A percentile compares a stretch with the other conserved stretches of the same genome.
phyloP scores from a whole-genome alignment of 1,140 invertebrate species.

The Onthophagus taurus region DNA sequence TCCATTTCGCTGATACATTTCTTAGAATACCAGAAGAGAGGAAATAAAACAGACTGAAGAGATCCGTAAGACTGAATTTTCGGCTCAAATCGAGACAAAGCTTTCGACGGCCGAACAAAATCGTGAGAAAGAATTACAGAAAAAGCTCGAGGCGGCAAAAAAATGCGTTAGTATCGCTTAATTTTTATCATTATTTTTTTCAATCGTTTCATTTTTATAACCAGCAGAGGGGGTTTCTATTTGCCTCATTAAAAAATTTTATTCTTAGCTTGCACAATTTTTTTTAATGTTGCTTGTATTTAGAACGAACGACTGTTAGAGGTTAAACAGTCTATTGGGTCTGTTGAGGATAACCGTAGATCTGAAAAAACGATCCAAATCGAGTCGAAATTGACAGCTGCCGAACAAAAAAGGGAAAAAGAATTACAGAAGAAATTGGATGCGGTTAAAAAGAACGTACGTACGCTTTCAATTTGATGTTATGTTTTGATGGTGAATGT shows the following conservation, averaged over 20 bases:
- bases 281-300: constrained; percentile 4
- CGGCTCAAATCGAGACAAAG: constrained; percentile 63
- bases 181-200: too few relatives aligned
- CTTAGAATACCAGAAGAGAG: constrained; percentile 26
- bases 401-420: constrained; percentile 67
- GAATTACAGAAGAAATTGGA: constrained; percentile 73
- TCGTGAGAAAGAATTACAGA: constrained; percentile 67
- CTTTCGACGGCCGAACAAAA: constrained; percentile 65
- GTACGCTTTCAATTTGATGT: too few relatives aligned
- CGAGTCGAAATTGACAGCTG: constrained; percentile 60
- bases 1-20: neutral
- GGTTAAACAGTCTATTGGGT: constrained; percentile 52
- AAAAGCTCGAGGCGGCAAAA: constrained; percentile 66
- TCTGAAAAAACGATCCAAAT: constrained; percentile 58
- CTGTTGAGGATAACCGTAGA: constrained; percentile 49
- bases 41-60: constrained; percentile 47
- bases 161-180: constrained; percentile 52
- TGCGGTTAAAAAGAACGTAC: constrained; percentile 68
- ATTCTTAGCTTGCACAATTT: too few relatives aligned
- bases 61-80: constrained; percentile 54
- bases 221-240: too few relatives aligned
- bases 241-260: too few relatives aligned
- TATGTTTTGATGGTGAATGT: too few relatives aligned
- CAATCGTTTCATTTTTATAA: too few relatives aligned
- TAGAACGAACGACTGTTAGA: constrained; percentile 46